Conservation (phyloP, 2,113 vertebrate species). For the Ctenomys sociabilis region DNA sequence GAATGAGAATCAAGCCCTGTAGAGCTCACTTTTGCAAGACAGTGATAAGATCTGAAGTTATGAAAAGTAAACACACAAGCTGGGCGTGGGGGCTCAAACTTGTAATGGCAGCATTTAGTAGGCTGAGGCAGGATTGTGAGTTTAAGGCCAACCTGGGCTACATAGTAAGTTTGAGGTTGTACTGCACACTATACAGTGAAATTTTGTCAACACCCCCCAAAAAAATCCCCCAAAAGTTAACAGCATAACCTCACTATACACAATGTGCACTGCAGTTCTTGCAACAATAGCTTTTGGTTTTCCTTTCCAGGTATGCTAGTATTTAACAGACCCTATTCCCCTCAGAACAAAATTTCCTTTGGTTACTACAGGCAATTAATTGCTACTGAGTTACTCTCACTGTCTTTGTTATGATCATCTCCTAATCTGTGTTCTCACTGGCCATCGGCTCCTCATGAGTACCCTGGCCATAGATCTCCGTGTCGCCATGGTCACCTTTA, state of each 20-base stretch:
- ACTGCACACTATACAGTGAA: not conserved
- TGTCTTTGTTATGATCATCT: conserved; percentile 96
- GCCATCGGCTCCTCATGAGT: conserved; percentile 99
- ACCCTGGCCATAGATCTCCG: conserved; percentile 98
- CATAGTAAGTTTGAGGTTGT: not conserved
- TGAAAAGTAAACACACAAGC: not conserved
- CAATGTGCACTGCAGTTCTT: conserved; percentile 88
- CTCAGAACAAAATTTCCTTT: conserved; percentile 99
- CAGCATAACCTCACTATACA: not conserved
- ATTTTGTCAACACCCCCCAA: not conserved
- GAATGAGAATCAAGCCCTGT: not conserved
- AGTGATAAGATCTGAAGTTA: not conserved
- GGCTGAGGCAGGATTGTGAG: not conserved
- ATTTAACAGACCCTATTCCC: conserved; percentile 98
- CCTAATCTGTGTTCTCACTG: conserved; percentile 98
- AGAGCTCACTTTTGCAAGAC: conserved; percentile 8
- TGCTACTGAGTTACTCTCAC: conserved; percentile 96
- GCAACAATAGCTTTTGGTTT: conserved; percentile 99
- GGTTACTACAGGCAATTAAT: conserved; percentile 99
- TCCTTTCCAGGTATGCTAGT: conserved; percentile 99
- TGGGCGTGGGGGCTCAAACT: not conserved
- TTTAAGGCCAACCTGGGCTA: not conserved
- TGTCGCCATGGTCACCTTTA: conserved; percentile 99
- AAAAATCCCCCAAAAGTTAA: not conserved
- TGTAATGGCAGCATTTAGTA: not conserved